Base-by-base conservation (phyloP, 2,888 invertebrate genomes). In the Syritta pipiens region DNA sequence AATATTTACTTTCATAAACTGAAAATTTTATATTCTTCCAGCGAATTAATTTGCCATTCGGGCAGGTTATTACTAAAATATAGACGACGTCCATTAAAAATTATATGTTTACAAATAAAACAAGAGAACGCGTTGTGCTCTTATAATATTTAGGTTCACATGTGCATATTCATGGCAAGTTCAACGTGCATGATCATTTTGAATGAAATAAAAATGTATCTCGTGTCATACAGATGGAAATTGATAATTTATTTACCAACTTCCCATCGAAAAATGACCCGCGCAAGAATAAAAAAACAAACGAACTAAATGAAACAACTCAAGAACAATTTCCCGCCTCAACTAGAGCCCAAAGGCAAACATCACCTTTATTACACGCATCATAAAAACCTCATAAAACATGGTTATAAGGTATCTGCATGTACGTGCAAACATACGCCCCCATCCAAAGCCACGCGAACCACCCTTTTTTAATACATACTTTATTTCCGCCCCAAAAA, bases 351-450 rank as follows among this genome's bases (percentile, higher is more conserved):
- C 17, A 37, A 24, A 60, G 67, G 22, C 30, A 26, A 37, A 65
- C 60, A 71, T 20, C 35, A 48, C 57, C 55, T 72, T 77, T 67
- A 72, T 67, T 49, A 55, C 60, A 55, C 10, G 35, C 30, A 20
- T 60, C 77, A 67, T 72, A 77, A 77, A 77, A 77, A 28, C n/a
- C 53, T n/a, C 77, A 55, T 77, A 53, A 72, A 59, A 40, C 60
- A 53, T 30, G 40, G 55, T 57, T 9, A 53, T 46, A 40, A 62
- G 37, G 49, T 69, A 69, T 59, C 30, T 32, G 35, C 59, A 77
- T 65, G 40, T 46, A 46, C 35, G 28, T 55, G 62, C 30, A 37
- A 28, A 49, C 37, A 48, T 17, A 37, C 37, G 37, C 19, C 26
- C 35, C 35, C 10, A 37, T 17, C 53, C 24, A 51, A 22, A 40